A percentile compares a stretch with the other conserved stretches of the same genome.
Evolutionary conservation across 2,113 vertebrate genomes (phyloP).

Genomic region (Myodes glareolus): DNA sequence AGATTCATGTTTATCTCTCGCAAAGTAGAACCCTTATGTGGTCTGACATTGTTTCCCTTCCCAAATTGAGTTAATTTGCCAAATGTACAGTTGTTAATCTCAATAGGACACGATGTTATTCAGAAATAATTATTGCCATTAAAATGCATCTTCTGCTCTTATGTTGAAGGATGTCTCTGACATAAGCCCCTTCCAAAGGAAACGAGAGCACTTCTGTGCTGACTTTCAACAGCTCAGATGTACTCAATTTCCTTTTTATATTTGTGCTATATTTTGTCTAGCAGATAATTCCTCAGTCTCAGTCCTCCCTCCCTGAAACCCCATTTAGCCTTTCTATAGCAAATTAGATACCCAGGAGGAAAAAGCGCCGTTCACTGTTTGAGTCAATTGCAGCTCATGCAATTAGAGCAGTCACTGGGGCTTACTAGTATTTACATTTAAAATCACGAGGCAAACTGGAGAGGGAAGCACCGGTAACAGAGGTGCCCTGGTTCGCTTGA

Average conservation of each 20-base stretch:
- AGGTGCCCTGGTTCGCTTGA: background rate
- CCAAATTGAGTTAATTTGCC: constrained; percentile 17
- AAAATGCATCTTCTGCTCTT: background rate
- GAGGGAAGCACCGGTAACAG: background rate
- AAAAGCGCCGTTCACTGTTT: background rate
- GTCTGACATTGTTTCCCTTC: constrained; percentile 47
- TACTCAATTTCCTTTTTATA: constrained; percentile 21
- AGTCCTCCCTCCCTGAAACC: background rate
- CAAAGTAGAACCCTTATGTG: background rate
- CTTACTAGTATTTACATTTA: constrained; percentile 29
- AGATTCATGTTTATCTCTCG: constrained; percentile 24
- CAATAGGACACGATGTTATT: constrained; percentile 30
- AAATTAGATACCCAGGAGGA: constrained; percentile 29
- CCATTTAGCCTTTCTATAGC: constrained; percentile 27
- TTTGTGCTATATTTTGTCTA: constrained; percentile 45
- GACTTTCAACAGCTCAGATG: constrained; percentile 11
- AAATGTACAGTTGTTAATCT: constrained; percentile 40
- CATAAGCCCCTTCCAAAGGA: background rate
- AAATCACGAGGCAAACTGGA: background rate
- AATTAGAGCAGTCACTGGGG: constrained; percentile 36
- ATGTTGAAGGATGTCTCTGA: background rate
- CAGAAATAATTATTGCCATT: constrained; percentile 54
- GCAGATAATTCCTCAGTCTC: background rate
- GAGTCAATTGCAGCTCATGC: background rate
- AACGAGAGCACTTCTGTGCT: background rate